A percentile compares a stretch with the other conserved stretches of the same genome.
phyloP scores from a whole-genome alignment of 1,140 invertebrate genomes.

The Microvelia longipes region DNA sequence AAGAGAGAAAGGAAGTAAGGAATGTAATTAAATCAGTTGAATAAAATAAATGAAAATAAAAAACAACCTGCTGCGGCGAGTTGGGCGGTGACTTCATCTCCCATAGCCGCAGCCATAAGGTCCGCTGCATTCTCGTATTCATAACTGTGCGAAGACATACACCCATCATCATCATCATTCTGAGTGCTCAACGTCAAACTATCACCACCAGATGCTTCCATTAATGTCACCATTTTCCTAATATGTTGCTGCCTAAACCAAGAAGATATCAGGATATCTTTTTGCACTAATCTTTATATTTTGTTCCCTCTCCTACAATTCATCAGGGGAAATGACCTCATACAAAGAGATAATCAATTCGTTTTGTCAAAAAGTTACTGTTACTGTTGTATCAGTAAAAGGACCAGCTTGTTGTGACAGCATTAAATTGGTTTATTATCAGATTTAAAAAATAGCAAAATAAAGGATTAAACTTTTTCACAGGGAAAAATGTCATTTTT shows the following conservation, averaged over 20 bases:
- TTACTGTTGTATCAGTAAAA: too few relatives aligned
- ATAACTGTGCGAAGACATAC: conserved; percentile 41
- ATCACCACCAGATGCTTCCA: conserved; percentile 19
- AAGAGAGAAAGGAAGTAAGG: too few relatives aligned
- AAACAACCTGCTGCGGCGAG: conserved; percentile 73
- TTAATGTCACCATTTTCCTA: conserved; percentile 20
- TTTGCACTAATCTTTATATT: neutral
- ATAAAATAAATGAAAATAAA: neutral
- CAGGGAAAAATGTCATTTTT: too few relatives aligned
- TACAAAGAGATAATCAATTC: too few relatives aligned
- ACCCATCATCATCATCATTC: conserved; percentile 50
- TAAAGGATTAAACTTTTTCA: too few relatives aligned
- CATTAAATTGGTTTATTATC: too few relatives aligned
- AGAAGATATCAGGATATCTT: neutral
- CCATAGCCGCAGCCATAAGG: conserved; percentile 61
- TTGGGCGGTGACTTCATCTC: conserved; percentile 88
- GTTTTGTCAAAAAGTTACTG: too few relatives aligned
- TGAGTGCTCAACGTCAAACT: conserved; percentile 15
- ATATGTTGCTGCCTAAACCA: neutral
- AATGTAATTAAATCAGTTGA: too few relatives aligned
- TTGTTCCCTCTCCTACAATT: neutral
- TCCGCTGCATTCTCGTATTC: conserved; percentile 56
- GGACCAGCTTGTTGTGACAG: too few relatives aligned
- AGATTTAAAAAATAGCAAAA: too few relatives aligned
- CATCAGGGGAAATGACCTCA: too few relatives aligned